Base-by-base conservation (phyloP, 2,113 vertebrate genomes). In the Erythrolamprus reginae region DNA sequence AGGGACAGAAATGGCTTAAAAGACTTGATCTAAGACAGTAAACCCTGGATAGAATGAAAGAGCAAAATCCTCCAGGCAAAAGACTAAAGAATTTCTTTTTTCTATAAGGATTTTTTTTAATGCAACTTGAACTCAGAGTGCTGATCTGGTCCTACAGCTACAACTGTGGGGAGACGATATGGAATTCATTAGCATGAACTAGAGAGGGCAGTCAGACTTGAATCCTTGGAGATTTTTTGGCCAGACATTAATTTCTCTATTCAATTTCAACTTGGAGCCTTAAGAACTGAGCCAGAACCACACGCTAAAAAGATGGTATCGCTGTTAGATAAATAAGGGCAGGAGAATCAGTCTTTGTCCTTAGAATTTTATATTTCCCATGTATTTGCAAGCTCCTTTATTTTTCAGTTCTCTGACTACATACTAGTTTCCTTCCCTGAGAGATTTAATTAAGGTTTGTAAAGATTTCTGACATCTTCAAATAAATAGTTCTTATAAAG, bases 381-480 rank as follows among this genome's bases (percentile, higher is more conserved):
- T 47, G 13, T 56, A 50, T 61, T 53, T 17, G 17, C 6, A 23
- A 42, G 26, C 47, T 9, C 4, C 7, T 38, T 5, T 53, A 17
- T 9, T 56, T 56, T n/a, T 84, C 55, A 28, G 5, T 91, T 47
- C n/a, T 28, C 61, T 38, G 17, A 38, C n/a, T n/a, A 82, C 48
- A 88, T 42, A 83, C 38, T 91, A n/a, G 47, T 82, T 52, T 51
- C 88, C 33, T 61, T 87, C 45, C 84, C 21, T 12, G 53, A 56
- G 42, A 92, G 84, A 87, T 58, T 56, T 87, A 87, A 92, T 87
- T 87, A 92, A 89, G 82, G 53, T 82, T 83, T 52, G 17, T 61
- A 88, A 88, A 88, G 90, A 91, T 88, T 91, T 82, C 52, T 91
- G 65, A 91, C 86, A 91, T 91, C 70, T 91, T 88, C 52, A 58